Conservation (phyloP, 30 jellyfish, hydroid and myxozoan species). For the Aurelia sp. region DNA sequence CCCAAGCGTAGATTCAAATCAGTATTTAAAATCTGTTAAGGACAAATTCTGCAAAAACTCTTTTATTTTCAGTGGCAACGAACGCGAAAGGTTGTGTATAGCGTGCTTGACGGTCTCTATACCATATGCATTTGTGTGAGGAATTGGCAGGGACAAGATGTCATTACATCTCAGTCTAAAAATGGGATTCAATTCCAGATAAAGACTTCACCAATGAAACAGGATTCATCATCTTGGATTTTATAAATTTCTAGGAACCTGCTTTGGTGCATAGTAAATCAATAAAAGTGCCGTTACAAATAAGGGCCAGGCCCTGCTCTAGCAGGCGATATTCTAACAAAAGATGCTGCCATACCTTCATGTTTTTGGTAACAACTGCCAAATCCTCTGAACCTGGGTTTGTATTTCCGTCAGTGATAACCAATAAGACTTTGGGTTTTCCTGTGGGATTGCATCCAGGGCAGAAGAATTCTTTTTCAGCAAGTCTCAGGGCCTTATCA, state of each 20-base stretch:
- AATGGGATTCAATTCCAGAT: not conserved
- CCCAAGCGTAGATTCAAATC: too few species aligned
- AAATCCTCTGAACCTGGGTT: conserved; percentile 49
- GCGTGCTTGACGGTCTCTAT: conserved; percentile 22
- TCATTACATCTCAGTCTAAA: not conserved
- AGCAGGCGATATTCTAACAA: not conserved
- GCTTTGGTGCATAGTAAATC: too few species aligned
- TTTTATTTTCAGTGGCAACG: conserved; percentile 9
- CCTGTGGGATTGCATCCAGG: conserved; percentile 66
- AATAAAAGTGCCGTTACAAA: not conserved
- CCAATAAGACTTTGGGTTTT: conserved; percentile 79
- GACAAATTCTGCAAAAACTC: not conserved
- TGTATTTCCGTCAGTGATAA: conserved; percentile 91
- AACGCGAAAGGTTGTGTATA: conserved; percentile 23
- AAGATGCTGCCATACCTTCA: conserved; percentile 64
- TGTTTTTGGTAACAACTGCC: conserved; percentile 52
- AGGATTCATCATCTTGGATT: too few species aligned
- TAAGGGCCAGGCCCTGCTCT: not conserved
- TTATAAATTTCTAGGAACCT: too few species aligned
- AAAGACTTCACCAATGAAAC: too few species aligned
- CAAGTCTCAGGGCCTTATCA: conserved; percentile 68
- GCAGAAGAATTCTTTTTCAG: conserved; percentile 78
- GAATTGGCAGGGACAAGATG: conserved; percentile 3
- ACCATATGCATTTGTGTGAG: conserved; percentile 28
- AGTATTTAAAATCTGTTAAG: too few species aligned